Base-by-base conservation (phyloP, 1,140 invertebrate species). In the Leucophenga varia region DNA sequence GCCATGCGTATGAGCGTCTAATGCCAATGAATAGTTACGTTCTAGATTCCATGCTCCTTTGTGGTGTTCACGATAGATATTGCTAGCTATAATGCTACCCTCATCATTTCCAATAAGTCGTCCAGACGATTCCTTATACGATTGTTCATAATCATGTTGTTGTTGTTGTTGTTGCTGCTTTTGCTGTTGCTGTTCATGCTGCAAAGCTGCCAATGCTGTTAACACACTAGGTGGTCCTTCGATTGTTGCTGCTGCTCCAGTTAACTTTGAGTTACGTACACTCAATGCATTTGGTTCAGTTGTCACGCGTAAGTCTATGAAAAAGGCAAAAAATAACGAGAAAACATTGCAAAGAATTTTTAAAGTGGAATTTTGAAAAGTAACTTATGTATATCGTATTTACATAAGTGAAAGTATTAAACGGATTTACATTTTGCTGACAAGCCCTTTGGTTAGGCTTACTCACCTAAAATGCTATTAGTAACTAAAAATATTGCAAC, bases 1-100 rank as follows among this genome's bases (percentile, higher is more conserved):
- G 43, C 71, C 71, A 40, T 74, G 71, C 8, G n/a, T n/a, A n/a
- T 59, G 58, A 43, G 64, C 59, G 41, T 73, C 71, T 35, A 70
- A 57, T 47, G 61, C 54, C 59, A 71, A 60, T 52, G 56, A 64
- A 53, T 60, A 73, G 48, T 59, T 71, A 52, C 68, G 63, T 30
- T 73, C 70, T 42, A 65, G 57, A 37, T 69, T 59, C 61, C 61
- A 65, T 30, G 49, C 48, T 13, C 61, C 59, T 37, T 63, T 63
- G 39, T 63, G 59, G 39, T 63, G 59, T 55, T 61, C 63, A 30
- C 60, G 54, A 40, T 64, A 64, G 32, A 56, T 10, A 25, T 36
- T 16, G 19, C 45, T 30, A 30, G 8, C 28, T n/a, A 9, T n/a
- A 30, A 9, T 16, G 39, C 39, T 10, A 12, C 16, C 49, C 18